A percentile compares a stretch with the other conserved stretches of the same genome.
phyloP scores from a whole-genome alignment of 1,140 invertebrate genomes.

The Trachymyrmex septentrionalis region DNA sequence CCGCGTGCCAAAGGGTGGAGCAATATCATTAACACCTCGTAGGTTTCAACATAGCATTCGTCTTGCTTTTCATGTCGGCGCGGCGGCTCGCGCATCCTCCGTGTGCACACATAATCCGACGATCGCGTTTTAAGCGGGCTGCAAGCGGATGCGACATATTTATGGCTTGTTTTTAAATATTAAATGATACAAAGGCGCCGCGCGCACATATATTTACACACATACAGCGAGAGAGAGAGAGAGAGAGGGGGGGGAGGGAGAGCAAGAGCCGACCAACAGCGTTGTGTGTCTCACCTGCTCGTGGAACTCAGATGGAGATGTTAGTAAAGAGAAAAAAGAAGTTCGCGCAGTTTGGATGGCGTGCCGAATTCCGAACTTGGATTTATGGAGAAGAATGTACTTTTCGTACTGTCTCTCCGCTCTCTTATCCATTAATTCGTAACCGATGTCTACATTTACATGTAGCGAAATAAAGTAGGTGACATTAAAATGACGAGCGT shows the following conservation, averaged over 20 bases:
- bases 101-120: conserved; percentile 77
- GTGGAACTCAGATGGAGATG: conserved; percentile 70
- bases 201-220: conserved; percentile 13
- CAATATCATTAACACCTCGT: conserved; percentile 85
- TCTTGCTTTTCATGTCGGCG: conserved; percentile 80
- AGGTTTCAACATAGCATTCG: conserved; percentile 85
- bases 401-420: conserved; percentile 19
- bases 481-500: neutral
- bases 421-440: conserved; percentile 58
- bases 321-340: conserved; percentile 68
- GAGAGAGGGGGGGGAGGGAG: no score
- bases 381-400: conserved; percentile 75
- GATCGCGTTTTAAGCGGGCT: conserved; percentile 81
- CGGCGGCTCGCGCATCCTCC: conserved; percentile 36
- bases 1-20: conserved; percentile 52
- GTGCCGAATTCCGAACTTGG: conserved; percentile 76
- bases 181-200: conserved; percentile 84
- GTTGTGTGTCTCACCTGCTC: conserved; percentile 17
- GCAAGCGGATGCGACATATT: conserved; percentile 84
- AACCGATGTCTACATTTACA: conserved; percentile 58
- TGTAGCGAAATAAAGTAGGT: neutral
- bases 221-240: neutral
- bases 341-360: conserved; percentile 52
- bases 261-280: conserved; percentile 19
- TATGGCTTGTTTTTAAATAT: conserved; percentile 87